Base-by-base conservation (phyloP, 2,888 invertebrate genomes). In the Chalcosyrphus nemorum region DNA sequence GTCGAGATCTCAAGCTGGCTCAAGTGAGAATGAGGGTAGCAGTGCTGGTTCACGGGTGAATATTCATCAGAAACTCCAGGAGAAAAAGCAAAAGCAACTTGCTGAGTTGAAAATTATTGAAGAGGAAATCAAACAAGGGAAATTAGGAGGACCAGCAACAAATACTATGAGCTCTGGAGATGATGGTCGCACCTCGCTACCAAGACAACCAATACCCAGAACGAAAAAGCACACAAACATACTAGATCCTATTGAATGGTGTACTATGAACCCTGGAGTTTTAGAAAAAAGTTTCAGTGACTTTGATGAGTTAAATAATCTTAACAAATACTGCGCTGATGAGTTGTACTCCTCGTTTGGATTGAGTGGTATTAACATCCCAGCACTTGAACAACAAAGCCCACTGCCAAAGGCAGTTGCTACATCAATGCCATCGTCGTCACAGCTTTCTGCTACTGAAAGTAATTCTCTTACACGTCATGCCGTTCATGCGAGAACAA, bases 41-140 rank as follows among this genome's bases (percentile, higher is more conserved):
- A 94, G 94, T 0, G 95, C 94, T 87, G 94, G 95, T 0, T 95
- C 96, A 5, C 93, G 96, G 9, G 95, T 96, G 32, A 96, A 97
- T 90, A 97, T 97, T 81, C 96, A 96, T 85, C 96, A 96, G 87
- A 97, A 97, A 89, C 92, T 97, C 0, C 95, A 96, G 89, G 97
- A 97, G 89, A 97, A 97, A 89, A 97, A 97, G 88, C 96, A 96
- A 88, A 96, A 97, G 86, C 97, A 97, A 88, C 92, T 97, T 27
- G 96, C 96, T 0, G 97, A 97, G 89, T 91, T 97, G 32, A 93
- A 95, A 81, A 96, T 95, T 57, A 95, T 95, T 65, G 96, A 97
- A 88, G 97, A 97, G 88, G 97, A 97, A 90, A 97, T 97, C 66
- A 96, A 96, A 88, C 96, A 96, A 87, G 96, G 96, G 0, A 97